Conservation (phyloP, 2,113 vertebrate genomes). For the Nerophis lumbriciformis region DNA sequence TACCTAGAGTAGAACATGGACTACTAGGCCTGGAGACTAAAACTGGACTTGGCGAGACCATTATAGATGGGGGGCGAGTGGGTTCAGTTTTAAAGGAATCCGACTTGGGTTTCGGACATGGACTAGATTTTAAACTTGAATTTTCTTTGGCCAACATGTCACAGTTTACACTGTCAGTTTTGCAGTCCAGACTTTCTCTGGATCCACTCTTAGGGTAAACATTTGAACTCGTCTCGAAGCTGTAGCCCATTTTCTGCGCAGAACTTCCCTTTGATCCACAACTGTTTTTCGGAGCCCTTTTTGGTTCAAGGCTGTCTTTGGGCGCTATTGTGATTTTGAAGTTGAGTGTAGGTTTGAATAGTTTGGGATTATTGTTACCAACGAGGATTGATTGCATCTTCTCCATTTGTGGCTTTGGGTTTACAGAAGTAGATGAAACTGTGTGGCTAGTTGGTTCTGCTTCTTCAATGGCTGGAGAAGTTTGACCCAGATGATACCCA, state of each 20-base stretch:
- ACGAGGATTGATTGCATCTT: background rate
- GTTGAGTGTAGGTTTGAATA: slow-evolving; percentile 15
- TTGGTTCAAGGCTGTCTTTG: slow-evolving; percentile 12
- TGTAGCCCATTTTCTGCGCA: background rate
- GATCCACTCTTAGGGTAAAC: slow-evolving; percentile 3
- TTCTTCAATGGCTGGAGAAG: background rate
- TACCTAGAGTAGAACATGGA: slow-evolving; percentile 37
- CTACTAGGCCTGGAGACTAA: slow-evolving; percentile 15
- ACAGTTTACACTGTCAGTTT: background rate
- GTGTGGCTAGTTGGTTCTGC: background rate
- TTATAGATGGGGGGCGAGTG: background rate
- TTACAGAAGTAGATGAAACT: background rate
- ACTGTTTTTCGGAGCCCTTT: slow-evolving; percentile 31
- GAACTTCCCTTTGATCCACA: slow-evolving; percentile 27
- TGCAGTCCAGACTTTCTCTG: slow-evolving; percentile 12
- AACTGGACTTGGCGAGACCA: background rate
- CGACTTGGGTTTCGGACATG: background rate
- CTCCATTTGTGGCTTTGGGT: slow-evolving; percentile 1
- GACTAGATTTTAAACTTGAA: background rate
- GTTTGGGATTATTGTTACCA: slow-evolving; percentile 1
- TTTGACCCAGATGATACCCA: too few species aligned
- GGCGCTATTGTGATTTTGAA: background rate
- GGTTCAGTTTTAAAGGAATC: background rate
- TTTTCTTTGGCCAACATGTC: slow-evolving; percentile 1
- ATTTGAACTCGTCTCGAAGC: slow-evolving; percentile 7